phyloP scores from a whole-genome alignment of 2,797 vertebrate genomes.

The Onychomys arenicola region DNA sequence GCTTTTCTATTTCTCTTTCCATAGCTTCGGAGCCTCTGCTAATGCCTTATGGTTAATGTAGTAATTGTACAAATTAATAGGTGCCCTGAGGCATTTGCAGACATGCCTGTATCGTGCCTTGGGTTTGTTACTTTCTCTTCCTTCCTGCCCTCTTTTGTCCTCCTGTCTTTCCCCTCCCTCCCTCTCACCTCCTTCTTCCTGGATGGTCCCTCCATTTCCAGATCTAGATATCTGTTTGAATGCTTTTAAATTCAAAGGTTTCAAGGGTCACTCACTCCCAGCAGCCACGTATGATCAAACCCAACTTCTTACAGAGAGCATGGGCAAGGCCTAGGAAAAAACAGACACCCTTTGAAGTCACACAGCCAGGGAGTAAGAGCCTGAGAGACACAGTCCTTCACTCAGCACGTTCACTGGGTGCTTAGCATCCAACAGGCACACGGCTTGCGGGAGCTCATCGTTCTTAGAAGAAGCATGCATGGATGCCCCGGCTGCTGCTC shows the following conservation, averaged over 20 bases:
- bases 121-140: neutral
- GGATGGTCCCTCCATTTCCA: neutral
- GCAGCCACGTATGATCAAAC: neutral
- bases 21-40: neutral
- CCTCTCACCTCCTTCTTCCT: neutral
- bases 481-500: neutral
- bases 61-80: neutral
- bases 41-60: neutral
- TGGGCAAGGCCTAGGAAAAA: neutral
- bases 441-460: neutral
- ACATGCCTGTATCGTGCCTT: neutral
- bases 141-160: neutral
- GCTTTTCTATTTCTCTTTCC: neutral
- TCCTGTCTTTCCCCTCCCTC: neutral
- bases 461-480: neutral
- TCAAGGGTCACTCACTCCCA: neutral
- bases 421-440: neutral
- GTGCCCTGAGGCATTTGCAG: neutral
- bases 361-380: neutral
- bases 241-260: neutral
- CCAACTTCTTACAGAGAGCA: neutral
- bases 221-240: neutral
- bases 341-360: neutral
- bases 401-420: neutral
- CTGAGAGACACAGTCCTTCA: neutral